Evolutionary conservation across 2,113 vertebrate species (phyloP).

Genomic region (Hyaena hyaena): DNA sequence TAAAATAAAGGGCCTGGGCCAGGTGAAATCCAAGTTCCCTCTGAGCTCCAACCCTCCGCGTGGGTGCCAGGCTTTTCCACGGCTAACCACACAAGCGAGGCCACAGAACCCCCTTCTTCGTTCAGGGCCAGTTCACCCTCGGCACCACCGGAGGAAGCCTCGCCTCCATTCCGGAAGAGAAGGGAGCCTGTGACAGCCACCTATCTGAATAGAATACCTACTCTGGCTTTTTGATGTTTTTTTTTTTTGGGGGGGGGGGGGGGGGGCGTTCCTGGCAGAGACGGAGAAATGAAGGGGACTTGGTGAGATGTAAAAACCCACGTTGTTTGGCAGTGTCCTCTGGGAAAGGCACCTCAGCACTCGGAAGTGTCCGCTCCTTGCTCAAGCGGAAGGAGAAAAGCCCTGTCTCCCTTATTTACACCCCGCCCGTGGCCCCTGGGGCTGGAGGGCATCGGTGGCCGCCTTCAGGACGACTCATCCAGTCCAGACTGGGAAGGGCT

Average conservation of each 20-base stretch:
- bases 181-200: background rate
- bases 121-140: background rate
- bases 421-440: too few relatives aligned
- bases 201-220: background rate
- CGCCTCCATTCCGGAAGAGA: background rate
- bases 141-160: accelerated
- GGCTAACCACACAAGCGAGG: background rate
- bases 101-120: background rate
- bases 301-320: background rate
- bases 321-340: background rate
- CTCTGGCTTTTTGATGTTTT: background rate
- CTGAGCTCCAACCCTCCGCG: background rate
- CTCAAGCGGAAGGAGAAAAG: background rate
- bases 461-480: background rate
- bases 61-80: accelerated
- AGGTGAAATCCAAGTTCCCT: background rate
- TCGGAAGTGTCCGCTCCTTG: background rate
- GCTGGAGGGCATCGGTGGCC: background rate
- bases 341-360: background rate
- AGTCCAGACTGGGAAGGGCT: background rate
- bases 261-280: accelerated
- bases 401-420: too few relatives aligned
- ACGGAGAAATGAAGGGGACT: background rate
- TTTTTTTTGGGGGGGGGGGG: background rate
- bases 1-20: background rate